These are phyloP conservation scores for Ciconia stormi DNA, from an alignment of 2,113 vertebrate genomes.

Conservation along the genomic window DNA sequence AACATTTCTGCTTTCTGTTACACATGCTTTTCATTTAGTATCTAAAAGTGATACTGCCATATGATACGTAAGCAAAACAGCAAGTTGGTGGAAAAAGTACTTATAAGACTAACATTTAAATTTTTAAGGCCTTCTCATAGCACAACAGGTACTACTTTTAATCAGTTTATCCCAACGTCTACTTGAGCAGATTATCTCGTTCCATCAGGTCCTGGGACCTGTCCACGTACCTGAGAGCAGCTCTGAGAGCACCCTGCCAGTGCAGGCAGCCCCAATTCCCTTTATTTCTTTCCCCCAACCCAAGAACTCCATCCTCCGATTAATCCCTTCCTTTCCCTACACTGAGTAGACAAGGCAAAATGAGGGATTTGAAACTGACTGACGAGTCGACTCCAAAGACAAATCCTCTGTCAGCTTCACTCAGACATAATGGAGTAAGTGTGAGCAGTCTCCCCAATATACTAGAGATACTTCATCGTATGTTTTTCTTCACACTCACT, in stretches of 20 bases:
- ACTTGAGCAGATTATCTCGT: background rate
- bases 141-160: background rate
- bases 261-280: background rate
- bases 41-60: slow-evolving; percentile 50
- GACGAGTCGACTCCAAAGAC: background rate
- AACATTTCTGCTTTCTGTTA: slow-evolving; percentile 19
- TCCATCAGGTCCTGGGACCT: background rate
- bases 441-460: background rate
- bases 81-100: background rate
- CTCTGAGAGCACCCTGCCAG: background rate
- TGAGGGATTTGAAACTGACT: background rate
- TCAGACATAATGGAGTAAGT: background rate
- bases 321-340: background rate
- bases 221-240: background rate
- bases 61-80: slow-evolving; percentile 37
- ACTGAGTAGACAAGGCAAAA: background rate
- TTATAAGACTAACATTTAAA: background rate
- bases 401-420: background rate
- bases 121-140: background rate
- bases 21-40: slow-evolving; percentile 69
- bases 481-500: background rate
- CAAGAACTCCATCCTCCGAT: background rate
- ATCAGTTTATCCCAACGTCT: background rate
- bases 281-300: background rate
- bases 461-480: background rate